Evolutionary conservation across 1,140 invertebrate species (phyloP), one percentile per base, ranked within the genome.

Genomic region (Penaeus chinensis): DNA sequence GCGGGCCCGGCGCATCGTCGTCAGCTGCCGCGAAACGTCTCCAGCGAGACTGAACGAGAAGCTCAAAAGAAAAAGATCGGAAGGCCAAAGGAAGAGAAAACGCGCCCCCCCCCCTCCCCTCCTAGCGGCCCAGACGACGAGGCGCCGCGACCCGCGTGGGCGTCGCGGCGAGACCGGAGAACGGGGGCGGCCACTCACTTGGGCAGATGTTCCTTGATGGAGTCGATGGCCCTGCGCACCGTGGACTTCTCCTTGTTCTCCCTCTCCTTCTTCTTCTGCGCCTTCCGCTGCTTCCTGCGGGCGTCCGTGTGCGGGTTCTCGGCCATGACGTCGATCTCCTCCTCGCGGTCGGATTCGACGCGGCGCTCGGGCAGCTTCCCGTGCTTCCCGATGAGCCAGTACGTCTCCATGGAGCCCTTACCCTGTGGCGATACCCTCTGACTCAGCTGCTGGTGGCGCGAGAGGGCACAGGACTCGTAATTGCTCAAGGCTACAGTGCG

Each of bases 321-420:
- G 2, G 84, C 79, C 89, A 87, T 86, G 27, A 89, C 80, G 71
- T 86, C 80, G 47, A 87, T 86, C 54, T 89, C 89, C 54, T 87
- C 89, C 69, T 87, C 81, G 10, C 47, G 74, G 27, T 87, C 84
- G 8, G 84, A 86, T 69, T 89, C 89, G 19, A 84, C 79, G 19
- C 89, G 78, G 18, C 89, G 85, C n/a, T 87, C 84, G 3, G 93
- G 92, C 61, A 94, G 92, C 5, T 93, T 93, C 61, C 96, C 96
- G 83, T 96, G 95, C 91, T 96, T 91, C 20, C 91, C 91, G 20
- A 91, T 80, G 83, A 93, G 90, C 92, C 92, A 93, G 90, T 90
- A 93, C 19, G 92, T 92, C 82, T 91, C 90, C 91, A 92, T 92
- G 10, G 89, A 86, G 20, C 92, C 92, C 89, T 92, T 92, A 22